Evolutionary conservation across 2,888 invertebrate genomes (phyloP).

Genomic region (Microchrysa polita): DNA sequence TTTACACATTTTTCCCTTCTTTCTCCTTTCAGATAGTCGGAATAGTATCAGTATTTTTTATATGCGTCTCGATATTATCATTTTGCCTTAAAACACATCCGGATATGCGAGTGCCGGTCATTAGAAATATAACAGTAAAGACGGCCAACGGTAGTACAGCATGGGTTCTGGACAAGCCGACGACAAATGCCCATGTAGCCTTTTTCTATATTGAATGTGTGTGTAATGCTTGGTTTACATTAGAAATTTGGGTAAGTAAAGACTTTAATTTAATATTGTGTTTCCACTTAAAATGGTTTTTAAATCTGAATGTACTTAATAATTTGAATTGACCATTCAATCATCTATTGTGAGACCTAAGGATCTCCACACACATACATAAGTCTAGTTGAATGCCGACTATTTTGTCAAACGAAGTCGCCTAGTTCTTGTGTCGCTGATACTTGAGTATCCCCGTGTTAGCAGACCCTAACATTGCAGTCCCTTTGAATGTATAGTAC

Average conservation of each 20-base stretch:
- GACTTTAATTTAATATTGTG: too few species aligned
- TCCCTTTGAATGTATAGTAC: too few species aligned
- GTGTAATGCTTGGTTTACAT: slow-evolving; percentile 99
- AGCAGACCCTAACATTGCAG: too few species aligned
- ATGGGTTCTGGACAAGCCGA: slow-evolving; percentile 89
- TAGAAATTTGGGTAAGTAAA: slow-evolving; percentile 84
- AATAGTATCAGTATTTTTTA: slow-evolving; percentile 98
- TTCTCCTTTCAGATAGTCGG: slow-evolving; percentile 87
- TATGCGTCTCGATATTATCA: slow-evolving; percentile 98
- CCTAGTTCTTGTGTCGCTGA: too few species aligned
- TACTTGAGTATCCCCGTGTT: too few species aligned
- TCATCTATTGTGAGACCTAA: too few species aligned
- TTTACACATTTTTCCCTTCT: background rate
- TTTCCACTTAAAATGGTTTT: too few species aligned
- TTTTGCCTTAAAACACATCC: slow-evolving; percentile 99
- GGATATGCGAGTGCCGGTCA: slow-evolving; percentile 93
- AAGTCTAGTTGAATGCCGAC: too few species aligned
- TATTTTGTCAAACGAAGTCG: too few species aligned
- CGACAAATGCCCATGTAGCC: slow-evolving; percentile 95
- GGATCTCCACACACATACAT: too few species aligned
- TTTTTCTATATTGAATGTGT: slow-evolving; percentile 99
- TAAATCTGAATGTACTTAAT: too few species aligned
- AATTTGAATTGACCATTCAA: too few species aligned
- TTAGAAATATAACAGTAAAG: slow-evolving; percentile 80
- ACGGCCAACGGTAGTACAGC: slow-evolving; percentile 78